Evolutionary conservation across 2,113 vertebrate species (phyloP).

Genomic region (Microcebus griseorufus): DNA sequence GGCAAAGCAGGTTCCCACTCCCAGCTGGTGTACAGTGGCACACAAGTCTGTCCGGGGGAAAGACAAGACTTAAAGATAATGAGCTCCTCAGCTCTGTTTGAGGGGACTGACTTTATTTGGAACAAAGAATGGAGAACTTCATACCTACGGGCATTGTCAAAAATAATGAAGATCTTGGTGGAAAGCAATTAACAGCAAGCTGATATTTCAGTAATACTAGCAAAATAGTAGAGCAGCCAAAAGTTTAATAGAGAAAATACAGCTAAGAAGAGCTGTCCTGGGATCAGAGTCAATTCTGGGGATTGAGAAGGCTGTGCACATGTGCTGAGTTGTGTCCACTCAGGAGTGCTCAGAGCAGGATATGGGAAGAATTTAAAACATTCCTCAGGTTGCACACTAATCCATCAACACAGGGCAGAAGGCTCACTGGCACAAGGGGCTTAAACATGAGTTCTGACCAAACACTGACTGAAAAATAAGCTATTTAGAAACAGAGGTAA

Average conservation of each 20-base stretch:
- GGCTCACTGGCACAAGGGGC: not conserved
- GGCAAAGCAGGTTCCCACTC: not conserved
- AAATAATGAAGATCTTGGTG: not conserved
- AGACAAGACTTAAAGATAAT: not conserved
- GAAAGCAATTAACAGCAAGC: not conserved
- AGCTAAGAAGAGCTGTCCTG: not conserved
- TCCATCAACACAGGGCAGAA: not conserved
- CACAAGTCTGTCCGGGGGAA: not conserved
- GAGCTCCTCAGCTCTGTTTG: not conserved
- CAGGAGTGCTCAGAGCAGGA: not conserved
- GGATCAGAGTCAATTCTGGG: fast-evolving
- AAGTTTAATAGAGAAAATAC: not conserved
- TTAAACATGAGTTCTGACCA: not conserved
- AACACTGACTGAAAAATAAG: not conserved
- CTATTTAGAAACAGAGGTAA: not conserved
- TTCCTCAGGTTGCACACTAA: not conserved
- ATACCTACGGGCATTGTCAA: not conserved
- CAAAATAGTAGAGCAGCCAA: not conserved
- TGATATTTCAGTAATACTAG: not conserved
- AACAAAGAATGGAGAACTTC: not conserved
- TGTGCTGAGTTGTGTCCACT: too few relatives aligned
- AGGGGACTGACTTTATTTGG: not conserved
- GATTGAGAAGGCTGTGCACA: not conserved
- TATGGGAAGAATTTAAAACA: not conserved
- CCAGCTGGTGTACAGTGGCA: too few relatives aligned